Evolutionary conservation across 2,113 vertebrate genomes (phyloP).

Genomic region (Rhodinocichla rosea): DNA sequence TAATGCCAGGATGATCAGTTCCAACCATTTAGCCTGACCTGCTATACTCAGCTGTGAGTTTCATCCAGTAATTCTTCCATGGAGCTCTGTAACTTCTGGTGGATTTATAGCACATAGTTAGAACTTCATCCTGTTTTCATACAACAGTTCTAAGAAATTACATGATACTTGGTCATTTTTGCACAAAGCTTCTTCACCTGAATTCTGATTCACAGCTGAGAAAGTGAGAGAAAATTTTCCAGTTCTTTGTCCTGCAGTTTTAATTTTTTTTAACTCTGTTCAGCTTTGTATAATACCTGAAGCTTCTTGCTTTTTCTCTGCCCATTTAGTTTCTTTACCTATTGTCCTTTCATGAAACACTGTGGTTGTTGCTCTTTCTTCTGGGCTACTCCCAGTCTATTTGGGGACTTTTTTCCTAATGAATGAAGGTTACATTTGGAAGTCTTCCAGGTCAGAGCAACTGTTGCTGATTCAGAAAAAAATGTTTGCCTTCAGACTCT

Average conservation of each 20-base stretch:
- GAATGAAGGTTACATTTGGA: conserved; percentile 47
- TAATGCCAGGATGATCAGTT: background rate
- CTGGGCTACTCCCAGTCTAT: background rate
- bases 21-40: background rate
- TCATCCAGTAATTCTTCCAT: background rate
- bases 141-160: background rate
- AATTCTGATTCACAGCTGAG: background rate
- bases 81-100: background rate
- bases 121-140: background rate
- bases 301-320: background rate
- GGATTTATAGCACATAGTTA: background rate
- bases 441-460: conserved; percentile 13
- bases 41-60: background rate
- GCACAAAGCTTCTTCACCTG: background rate
- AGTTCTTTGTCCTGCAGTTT: background rate
- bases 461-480: conserved; percentile 38
- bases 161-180: background rate
- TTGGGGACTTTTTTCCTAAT: background rate
- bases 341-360: background rate
- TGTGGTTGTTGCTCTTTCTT: background rate
- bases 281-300: background rate
- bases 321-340: background rate
- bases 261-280: background rate
- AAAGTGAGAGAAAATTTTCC: background rate
- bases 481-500: conserved; percentile 39